A percentile compares a stretch with the other conserved stretches of the same genome.
Evolutionary conservation across 2,113 vertebrate species (phyloP).

Genomic region (Naja naja): DNA sequence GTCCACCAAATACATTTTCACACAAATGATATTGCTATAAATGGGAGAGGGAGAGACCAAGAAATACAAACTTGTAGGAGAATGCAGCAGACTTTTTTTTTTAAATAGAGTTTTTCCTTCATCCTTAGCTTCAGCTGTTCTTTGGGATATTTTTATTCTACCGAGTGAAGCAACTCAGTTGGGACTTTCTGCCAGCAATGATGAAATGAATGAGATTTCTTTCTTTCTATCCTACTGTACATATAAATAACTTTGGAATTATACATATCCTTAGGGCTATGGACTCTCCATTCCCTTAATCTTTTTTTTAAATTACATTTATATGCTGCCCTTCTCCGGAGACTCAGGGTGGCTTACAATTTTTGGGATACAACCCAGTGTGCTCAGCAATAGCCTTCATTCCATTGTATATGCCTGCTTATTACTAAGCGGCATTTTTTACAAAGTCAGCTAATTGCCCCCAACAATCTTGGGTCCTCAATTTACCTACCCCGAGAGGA

Average conservation of each 20-base stretch:
- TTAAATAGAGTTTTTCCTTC: constrained; percentile 40
- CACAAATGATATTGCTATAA: constrained; percentile 45
- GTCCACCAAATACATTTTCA: constrained; percentile 26
- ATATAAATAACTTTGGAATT: constrained; percentile 32
- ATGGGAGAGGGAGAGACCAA: neutral
- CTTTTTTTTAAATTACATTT: too few relatives aligned
- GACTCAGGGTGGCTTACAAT: too few relatives aligned
- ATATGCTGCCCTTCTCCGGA: too few relatives aligned
- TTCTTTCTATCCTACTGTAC: constrained; percentile 35
- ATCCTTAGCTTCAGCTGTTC: constrained; percentile 39
- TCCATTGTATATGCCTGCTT: too few relatives aligned
- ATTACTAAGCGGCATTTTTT: too few relatives aligned
- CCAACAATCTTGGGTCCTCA: too few relatives aligned
- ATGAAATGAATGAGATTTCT: constrained; percentile 10
- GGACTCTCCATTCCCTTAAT: neutral
- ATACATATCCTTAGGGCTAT: neutral
- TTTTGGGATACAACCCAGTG: too few relatives aligned
- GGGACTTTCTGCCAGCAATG: constrained; percentile 30
- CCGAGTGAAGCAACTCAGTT: constrained; percentile 39
- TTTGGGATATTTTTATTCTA: constrained; percentile 33
- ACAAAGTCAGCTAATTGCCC: too few relatives aligned
- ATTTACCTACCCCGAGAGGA: too few relatives aligned
- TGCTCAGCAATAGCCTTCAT: too few relatives aligned
- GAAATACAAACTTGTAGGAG: constrained; percentile 40
- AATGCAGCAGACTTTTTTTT: constrained; percentile 33